Conservation (phyloP, 2,888 invertebrate species). For the Drosophila prolongata region DNA sequence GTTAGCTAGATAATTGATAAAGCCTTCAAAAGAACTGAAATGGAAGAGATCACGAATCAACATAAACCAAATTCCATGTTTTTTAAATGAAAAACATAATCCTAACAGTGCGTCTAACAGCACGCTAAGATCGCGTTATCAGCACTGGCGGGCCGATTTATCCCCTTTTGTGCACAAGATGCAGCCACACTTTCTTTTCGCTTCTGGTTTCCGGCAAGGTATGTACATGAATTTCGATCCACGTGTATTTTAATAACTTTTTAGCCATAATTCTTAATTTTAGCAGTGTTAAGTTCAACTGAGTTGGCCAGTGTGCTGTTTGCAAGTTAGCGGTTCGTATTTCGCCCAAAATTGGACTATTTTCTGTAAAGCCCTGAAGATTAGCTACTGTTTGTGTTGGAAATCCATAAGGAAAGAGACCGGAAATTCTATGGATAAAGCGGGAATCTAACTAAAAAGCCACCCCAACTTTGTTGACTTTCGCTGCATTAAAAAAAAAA, state of each 20-base stretch:
- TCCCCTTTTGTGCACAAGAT: neutral
- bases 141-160: neutral
- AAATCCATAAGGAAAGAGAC: neutral
- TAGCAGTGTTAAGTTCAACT: constrained; percentile 1
- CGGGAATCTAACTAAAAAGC: neutral
- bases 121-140: neutral
- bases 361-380: neutral
- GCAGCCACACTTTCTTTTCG: constrained; percentile 23
- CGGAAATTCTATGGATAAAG: neutral
- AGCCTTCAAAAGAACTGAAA: neutral
- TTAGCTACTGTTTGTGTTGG: neutral
- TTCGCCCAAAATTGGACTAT: too few species aligned
- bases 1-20: too few species aligned
- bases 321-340: constrained; percentile 2
- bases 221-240: constrained; percentile 11
- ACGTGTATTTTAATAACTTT: constrained; percentile 32
- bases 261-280: neutral
- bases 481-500: too few species aligned
- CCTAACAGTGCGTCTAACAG: neutral
- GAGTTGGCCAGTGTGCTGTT: neutral
- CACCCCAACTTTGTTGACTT: neutral
- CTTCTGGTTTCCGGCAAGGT: constrained; percentile 32
- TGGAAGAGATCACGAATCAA: neutral
- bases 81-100: neutral
- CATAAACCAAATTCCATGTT: neutral